phyloP scores from a whole-genome alignment of 2,888 invertebrate genomes.

The Aspidiotus rigidus region DNA sequence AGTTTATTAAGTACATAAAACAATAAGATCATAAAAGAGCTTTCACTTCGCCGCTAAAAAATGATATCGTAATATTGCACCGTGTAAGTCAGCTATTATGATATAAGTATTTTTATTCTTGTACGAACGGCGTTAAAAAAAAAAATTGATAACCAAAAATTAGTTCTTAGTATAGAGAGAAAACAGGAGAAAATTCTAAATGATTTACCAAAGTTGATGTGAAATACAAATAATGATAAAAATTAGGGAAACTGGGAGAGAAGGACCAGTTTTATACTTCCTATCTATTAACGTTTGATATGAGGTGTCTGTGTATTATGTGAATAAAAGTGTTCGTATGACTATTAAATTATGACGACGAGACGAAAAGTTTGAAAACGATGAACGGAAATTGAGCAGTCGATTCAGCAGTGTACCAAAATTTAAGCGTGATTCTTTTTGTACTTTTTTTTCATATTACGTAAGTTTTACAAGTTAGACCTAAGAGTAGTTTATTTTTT shows the following conservation, averaged over 20 bases:
- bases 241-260: too few relatives aligned
- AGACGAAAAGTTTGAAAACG: too few relatives aligned
- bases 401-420: neutral
- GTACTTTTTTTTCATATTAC: neutral
- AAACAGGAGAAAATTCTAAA: neutral
- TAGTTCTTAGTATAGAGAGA: conserved; percentile 4
- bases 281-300: too few relatives aligned
- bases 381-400: neutral
- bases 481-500: neutral
- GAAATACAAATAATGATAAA: too few relatives aligned
- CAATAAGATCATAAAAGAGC: too few relatives aligned
- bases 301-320: too few relatives aligned
- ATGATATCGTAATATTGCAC: neutral
- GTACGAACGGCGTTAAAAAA: conserved; percentile 7
- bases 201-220: too few relatives aligned
- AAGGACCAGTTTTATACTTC: too few relatives aligned
- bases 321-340: too few relatives aligned
- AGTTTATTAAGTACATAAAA: too few relatives aligned
- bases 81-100: conserved; percentile 4
- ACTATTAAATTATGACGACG: too few relatives aligned
- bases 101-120: conserved; percentile 8
- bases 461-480: neutral
- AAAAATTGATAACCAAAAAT: conserved; percentile 19
- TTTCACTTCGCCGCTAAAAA: too few relatives aligned
- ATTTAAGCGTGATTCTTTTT: neutral